phyloP scores from a whole-genome alignment of 2,888 invertebrate genomes.

The Trissolcus japonicus region DNA sequence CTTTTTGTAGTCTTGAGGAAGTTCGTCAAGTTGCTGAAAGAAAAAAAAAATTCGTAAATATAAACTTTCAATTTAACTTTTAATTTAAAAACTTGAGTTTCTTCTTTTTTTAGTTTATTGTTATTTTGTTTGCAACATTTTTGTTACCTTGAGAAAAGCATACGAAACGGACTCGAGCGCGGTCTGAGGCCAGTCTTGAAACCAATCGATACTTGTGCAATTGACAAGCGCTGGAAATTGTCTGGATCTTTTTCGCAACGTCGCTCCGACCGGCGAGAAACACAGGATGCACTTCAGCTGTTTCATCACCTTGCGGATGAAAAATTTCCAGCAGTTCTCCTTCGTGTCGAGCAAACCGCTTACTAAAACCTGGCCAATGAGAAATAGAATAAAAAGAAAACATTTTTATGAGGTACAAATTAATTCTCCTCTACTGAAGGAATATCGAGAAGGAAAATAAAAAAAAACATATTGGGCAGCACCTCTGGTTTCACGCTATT shows the following conservation, averaged over 20 bases:
- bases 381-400: no score
- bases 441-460: neutral
- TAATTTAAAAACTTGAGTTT: no score
- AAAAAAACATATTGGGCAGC: neutral
- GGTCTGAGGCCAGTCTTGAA: slow-evolving; percentile 96
- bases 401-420: no score
- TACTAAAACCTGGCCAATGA: slow-evolving; percentile 81
- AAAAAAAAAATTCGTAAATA: neutral
- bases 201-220: slow-evolving; percentile 96
- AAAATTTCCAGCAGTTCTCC: slow-evolving; percentile 97
- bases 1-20: slow-evolving; percentile 63
- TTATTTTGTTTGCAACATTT: no score
- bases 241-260: slow-evolving; percentile 88
- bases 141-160: slow-evolving; percentile 85
- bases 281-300: slow-evolving; percentile 89
- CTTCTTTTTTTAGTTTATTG: no score
- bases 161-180: slow-evolving; percentile 92
- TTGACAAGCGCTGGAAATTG: slow-evolving; percentile 96
- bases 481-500: slow-evolving; percentile 86
- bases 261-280: slow-evolving; percentile 96
- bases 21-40: slow-evolving; percentile 75
- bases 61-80: no score
- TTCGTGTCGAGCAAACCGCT: slow-evolving; percentile 88
- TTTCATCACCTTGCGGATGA: slow-evolving; percentile 91
- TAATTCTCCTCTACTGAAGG: neutral